Percentiles rank a stretch among this genome's conserved stretches.
These are phyloP conservation scores for Lasioglossum pauxillum DNA, from an alignment of 2,888 invertebrate species.

Conservation along the genomic window DNA sequence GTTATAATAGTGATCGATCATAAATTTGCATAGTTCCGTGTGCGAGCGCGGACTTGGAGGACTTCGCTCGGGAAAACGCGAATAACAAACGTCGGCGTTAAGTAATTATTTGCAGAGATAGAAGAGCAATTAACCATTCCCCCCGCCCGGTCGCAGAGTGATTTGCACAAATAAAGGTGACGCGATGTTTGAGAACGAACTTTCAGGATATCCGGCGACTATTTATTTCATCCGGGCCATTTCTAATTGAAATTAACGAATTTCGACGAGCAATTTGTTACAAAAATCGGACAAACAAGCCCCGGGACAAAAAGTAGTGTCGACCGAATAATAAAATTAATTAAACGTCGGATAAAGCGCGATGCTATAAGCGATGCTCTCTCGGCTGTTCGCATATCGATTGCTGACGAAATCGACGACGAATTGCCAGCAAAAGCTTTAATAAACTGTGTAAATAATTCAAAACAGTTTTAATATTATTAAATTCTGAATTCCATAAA, in stretches of 20 bases:
- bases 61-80: constrained; percentile 2
- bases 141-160: background rate
- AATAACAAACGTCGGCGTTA: constrained; percentile 5
- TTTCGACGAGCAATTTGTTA: constrained; percentile 18
- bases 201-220: background rate
- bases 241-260: constrained; percentile 18
- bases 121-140: constrained; percentile 1
- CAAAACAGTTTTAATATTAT: too few species aligned
- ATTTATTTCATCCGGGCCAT: background rate
- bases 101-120: constrained; percentile 16
- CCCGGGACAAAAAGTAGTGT: background rate
- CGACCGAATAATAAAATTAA: constrained; percentile 1
- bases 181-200: background rate
- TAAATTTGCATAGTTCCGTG: constrained; percentile 34
- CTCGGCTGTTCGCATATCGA: background rate
- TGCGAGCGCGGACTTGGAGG: background rate
- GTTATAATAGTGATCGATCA: constrained; percentile 25
- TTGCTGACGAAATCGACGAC: background rate
- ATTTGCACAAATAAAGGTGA: constrained; percentile 7
- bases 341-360: constrained; percentile 3
- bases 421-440: constrained; percentile 7
- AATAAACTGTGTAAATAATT: too few species aligned
- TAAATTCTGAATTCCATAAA: too few species aligned
- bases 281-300: background rate
- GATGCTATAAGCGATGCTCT: background rate